Base-by-base conservation (phyloP, 2,888 invertebrate genomes). In the Ichneumoninae sp. region DNA sequence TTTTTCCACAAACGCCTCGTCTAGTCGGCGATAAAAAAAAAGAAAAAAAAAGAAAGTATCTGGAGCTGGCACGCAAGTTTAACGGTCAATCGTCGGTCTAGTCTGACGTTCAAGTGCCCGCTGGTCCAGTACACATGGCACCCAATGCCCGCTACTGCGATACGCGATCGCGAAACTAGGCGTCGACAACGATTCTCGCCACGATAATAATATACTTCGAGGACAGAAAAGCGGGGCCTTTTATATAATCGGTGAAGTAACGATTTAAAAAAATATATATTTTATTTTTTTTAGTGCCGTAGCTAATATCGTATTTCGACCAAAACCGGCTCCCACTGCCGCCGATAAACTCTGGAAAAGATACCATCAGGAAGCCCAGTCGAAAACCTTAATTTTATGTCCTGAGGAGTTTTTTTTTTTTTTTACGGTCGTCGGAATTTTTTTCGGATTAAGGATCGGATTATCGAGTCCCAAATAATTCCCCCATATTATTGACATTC, bases 161-260 rank as follows among this genome's bases (percentile, higher is more conserved):
- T 57, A 54, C 63, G 57, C 68, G 73, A 68, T 47, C 44, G 50
- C n/a, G 50, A 79, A 83, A 83, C 83, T 78, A 75, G 74, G 83
- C 83, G 83, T 83, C 83, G 79, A 79, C 78, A 69, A 83, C 57
- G 83, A 83, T 83, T 79, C 78, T 74, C 63, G 78, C 63, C 69
- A 26, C 50, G 83, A 83, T 79, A 83, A 57, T 57, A 57, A 57
- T 57, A 26, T 26, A 57, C 26, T 57, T 65, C 79, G 75, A 69
- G 40, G 68, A 36, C 75, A 30, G 66, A 47, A 47, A 44, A 47
- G 3, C 44, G 3, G 44, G 16, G 3, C 3, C 13, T 47, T 47
- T 47, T 47, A 47, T 47, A 16, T 47, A 16, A 47, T 47, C 44
- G 16, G 3, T 47, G 16, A 47, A 47, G 44, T 57, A 26, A 26